Percentiles rank a stretch among this genome's conserved stretches.
Conservation (phyloP, 2,888 invertebrate genomes). For the Teinopalpus imperialis region DNA sequence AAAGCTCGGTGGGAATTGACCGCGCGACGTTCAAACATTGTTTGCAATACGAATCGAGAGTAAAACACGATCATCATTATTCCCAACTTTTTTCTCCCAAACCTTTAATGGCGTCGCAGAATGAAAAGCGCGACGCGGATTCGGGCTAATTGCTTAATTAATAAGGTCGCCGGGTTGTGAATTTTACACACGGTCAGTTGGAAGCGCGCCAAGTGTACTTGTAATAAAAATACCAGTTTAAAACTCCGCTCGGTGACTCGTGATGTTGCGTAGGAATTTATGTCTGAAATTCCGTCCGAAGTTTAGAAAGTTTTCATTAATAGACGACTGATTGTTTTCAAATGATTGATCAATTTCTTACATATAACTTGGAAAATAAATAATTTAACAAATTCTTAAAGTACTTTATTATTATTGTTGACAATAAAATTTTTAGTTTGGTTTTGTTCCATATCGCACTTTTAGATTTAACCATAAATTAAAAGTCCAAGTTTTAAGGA, state of each 20-base stretch:
- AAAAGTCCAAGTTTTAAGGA: too few species aligned
- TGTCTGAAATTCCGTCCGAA: slow-evolving; percentile 8
- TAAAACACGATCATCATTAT: slow-evolving; percentile 46
- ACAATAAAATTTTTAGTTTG: too few species aligned
- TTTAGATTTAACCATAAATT: too few species aligned
- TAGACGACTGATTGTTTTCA: too few species aligned
- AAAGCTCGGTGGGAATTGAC: slow-evolving; percentile 38
- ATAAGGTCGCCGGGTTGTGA: slow-evolving; percentile 59
- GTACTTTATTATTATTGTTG: too few species aligned
- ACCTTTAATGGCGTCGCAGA: slow-evolving; percentile 55
- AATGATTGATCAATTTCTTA: too few species aligned
- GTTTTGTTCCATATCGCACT: too few species aligned
- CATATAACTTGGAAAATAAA: too few species aligned
- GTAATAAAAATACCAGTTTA: slow-evolving; percentile 51
- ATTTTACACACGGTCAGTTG: slow-evolving; percentile 64
- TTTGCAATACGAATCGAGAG: slow-evolving; percentile 51
- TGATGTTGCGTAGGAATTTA: slow-evolving; percentile 16
- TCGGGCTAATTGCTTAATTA: slow-evolving; percentile 77
- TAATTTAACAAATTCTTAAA: too few species aligned
- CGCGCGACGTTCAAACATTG: slow-evolving; percentile 46
- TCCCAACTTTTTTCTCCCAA: slow-evolving; percentile 45
- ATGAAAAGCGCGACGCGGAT: slow-evolving; percentile 68
- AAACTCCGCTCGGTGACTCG: slow-evolving; percentile 16
- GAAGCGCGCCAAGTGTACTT: slow-evolving; percentile 59
- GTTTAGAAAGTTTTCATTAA: slow-evolving; percentile 7